Base-by-base conservation (phyloP, 2,113 vertebrate species). In the Agelaius phoeniceus region DNA sequence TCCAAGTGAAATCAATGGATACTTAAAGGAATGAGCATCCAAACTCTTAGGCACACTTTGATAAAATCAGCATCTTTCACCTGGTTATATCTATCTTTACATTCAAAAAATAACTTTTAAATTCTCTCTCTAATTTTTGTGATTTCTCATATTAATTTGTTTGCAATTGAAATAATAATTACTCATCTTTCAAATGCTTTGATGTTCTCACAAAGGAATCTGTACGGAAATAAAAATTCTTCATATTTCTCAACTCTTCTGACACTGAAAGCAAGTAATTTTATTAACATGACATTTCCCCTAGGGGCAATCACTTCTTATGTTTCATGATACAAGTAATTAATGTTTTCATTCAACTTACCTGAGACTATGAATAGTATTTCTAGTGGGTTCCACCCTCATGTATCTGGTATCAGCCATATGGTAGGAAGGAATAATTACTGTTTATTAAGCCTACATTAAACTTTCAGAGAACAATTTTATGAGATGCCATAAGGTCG, bases 381-480 rank as follows among this genome's bases (percentile, higher is more conserved):
- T 95, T 91, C 58, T 87, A 81, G 68, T 58, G 54, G 59, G 31
- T 66, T 87, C 57, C 23, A 3, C 37, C 49, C 61, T 84, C 35
- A 55, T 5, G 9, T 81, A 74, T 46, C 58, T 87, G 17, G 35
- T 92, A 80, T 73, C 78, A 95, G 43, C 84, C 94, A 97, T 95
- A 94, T 95, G 94, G 90, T 69, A 81, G 68, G 58, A 87, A 96
- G 58, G 65, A 96, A 96, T 95, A 97, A 97, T 96, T 95, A 84
- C 55, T 90, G 68, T 91, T 96, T 95, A 96, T 95, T 95, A 96
- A 94, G 48, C 77, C 76, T 89, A 78, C 43, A 83, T 93, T 89
- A 95, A 93, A 94, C 74, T 76, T 97, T 67, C 89, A 93, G 76
- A 87, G 61, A 95, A 87, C 49, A 90, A 44, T 89, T 96, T 96